Conservation (phyloP, 2,797 vertebrate species). For the Ptychadena robeensis region DNA sequence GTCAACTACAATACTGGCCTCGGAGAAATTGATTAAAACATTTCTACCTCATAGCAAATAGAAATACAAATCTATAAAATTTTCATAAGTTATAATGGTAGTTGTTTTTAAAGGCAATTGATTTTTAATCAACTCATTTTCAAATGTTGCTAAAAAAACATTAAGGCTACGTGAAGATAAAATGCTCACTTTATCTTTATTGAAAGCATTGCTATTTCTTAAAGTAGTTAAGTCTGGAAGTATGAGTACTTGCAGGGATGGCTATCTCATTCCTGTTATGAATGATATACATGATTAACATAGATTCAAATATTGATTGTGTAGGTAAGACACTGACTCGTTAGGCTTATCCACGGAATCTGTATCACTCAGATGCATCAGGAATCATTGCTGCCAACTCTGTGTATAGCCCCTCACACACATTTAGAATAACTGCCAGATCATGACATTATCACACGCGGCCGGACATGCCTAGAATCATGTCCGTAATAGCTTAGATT, state of each 20-base stretch:
- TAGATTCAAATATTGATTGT: background rate
- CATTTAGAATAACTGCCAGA: no score
- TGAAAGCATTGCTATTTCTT: background rate
- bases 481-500: no score
- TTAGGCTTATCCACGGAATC: no score
- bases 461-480: no score
- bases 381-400: no score
- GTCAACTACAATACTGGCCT: slow-evolving; percentile 55
- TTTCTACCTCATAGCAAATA: slow-evolving; percentile 45
- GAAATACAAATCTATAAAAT: slow-evolving; percentile 5
- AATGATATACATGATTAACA: background rate
- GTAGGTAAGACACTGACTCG: background rate
- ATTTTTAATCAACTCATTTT: slow-evolving; percentile 14
- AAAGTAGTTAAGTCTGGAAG: background rate
- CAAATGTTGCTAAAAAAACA: background rate
- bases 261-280: background rate
- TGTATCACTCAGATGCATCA: no score
- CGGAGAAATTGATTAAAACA: slow-evolving; percentile 51
- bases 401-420: no score
- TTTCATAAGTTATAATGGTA: background rate
- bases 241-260: background rate
- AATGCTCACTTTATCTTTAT: background rate
- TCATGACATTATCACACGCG: no score
- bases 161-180: background rate
- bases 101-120: background rate